Conservation (phyloP, 2,113 vertebrate genomes). For the Bubalus kerabau region DNA sequence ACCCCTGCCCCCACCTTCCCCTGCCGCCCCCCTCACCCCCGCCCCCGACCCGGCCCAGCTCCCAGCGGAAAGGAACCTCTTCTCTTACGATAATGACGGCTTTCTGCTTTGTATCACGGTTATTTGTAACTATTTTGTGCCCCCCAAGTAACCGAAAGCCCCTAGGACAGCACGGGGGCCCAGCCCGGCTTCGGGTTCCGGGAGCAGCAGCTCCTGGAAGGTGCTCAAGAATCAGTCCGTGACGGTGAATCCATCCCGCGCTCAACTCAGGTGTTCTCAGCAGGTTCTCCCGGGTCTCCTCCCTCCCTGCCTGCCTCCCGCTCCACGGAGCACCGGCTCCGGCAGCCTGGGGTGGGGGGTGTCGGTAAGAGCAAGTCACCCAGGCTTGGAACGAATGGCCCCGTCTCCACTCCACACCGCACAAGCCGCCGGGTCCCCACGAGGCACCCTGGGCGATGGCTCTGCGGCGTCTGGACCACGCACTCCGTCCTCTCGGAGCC, state of each 20-base stretch:
- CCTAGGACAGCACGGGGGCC: neutral
- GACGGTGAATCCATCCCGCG: neutral
- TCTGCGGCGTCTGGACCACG: neutral
- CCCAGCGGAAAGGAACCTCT: accelerated
- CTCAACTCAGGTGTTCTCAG: neutral
- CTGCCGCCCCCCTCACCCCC: accelerated
- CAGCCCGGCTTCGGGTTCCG: neutral
- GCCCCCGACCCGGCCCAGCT: accelerated
- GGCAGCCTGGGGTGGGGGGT: neutral
- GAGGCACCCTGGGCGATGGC: neutral
- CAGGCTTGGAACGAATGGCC: neutral
- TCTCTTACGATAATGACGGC: accelerated
- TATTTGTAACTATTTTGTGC: neutral
- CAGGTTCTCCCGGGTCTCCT: neutral
- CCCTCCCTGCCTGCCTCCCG: neutral
- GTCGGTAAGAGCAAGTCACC: neutral
- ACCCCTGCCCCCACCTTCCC: neutral
- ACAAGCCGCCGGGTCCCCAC: neutral
- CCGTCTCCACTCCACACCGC: accelerated
- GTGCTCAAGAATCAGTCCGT: neutral
- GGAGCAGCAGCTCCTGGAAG: neutral
- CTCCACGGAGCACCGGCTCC: neutral
- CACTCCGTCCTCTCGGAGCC: accelerated
- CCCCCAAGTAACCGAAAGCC: neutral
- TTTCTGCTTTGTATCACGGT: neutral